A percentile compares a stretch with the other conserved stretches of the same genome.
phyloP scores from a whole-genome alignment of 2,797 vertebrate species.

The Echeneis naucrates region DNA sequence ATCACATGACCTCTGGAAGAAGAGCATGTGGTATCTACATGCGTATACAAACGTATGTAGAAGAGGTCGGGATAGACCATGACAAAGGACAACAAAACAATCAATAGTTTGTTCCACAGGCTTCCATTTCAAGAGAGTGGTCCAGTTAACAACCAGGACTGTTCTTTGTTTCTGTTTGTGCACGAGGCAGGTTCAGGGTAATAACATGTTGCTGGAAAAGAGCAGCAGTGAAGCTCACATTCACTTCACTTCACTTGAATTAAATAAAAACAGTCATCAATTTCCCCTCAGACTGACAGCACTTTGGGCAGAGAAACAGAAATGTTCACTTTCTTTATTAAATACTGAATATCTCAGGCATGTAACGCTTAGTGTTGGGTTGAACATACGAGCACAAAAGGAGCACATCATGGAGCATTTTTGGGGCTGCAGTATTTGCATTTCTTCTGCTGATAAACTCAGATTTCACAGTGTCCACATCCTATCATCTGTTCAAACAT shows the following conservation, averaged over 20 bases:
- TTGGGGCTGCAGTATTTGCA: too few species aligned
- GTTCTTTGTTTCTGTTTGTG: slow-evolving; percentile 46
- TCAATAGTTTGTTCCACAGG: slow-evolving; percentile 80
- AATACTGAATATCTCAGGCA: too few species aligned
- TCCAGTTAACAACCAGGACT: slow-evolving; percentile 40
- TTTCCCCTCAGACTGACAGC: neutral
- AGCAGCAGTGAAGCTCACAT: slow-evolving; percentile 13
- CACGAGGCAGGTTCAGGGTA: neutral
- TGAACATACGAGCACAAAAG: too few species aligned
- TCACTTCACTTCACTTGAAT: slow-evolving; percentile 12
- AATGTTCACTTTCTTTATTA: neutral
- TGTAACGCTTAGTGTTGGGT: neutral
- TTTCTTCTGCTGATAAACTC: too few species aligned
- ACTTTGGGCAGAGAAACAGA: neutral
- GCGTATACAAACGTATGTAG: slow-evolving; percentile 52
- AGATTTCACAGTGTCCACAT: neutral
- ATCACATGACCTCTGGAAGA: slow-evolving; percentile 79
- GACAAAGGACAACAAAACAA: slow-evolving; percentile 79
- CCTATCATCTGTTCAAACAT: neutral
- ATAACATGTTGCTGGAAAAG: slow-evolving; percentile 12
- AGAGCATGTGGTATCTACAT: slow-evolving; percentile 34
- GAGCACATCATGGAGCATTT: too few species aligned
- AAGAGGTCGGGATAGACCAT: slow-evolving; percentile 59
- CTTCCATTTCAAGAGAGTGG: slow-evolving; percentile 65
- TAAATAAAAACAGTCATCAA: slow-evolving; percentile 16